Evolutionary conservation across 2,888 invertebrate species (phyloP).

Genomic region (Drosophila tripunctata): DNA sequence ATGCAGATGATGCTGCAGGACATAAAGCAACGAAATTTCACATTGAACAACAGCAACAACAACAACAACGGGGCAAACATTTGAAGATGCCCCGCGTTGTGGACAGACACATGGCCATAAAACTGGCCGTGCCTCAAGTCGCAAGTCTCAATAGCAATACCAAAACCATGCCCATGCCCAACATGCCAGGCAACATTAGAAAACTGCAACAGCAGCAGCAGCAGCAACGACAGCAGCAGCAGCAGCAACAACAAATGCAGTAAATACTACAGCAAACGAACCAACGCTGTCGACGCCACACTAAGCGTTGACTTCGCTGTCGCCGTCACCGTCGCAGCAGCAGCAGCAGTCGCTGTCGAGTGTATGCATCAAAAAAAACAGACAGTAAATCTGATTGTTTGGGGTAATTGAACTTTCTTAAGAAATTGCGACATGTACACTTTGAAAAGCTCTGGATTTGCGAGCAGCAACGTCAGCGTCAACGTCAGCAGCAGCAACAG

Average conservation of each 20-base stretch:
- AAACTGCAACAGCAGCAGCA: constrained; percentile 64
- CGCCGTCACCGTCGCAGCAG: constrained; percentile 7
- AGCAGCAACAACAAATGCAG: constrained; percentile 29
- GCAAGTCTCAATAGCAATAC: background rate
- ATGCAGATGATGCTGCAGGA: constrained; percentile 40
- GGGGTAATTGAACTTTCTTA: constrained; percentile 84
- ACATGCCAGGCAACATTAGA: constrained; percentile 75
- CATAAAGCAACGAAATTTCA: constrained; percentile 45
- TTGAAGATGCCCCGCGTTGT: constrained; percentile 65
- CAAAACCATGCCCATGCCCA: constrained; percentile 71
- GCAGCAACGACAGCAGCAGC: constrained; percentile 26
- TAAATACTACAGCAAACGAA: constrained; percentile 28
- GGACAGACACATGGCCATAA: constrained; percentile 51
- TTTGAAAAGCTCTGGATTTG: constrained; percentile 83
- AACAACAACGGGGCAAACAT: constrained; percentile 52
- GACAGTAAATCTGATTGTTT: constrained; percentile 84
- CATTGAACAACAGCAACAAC: constrained; percentile 29
- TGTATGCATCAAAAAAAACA: constrained; percentile 80
- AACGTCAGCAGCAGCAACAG: constrained; percentile 37
- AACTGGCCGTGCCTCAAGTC: constrained; percentile 57
- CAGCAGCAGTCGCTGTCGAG: constrained; percentile 40
- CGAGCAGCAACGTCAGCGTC: constrained; percentile 72
- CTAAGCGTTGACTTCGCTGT: too few species aligned
- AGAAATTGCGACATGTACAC: constrained; percentile 83
- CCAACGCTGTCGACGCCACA: constrained; percentile 31